phyloP scores from a whole-genome alignment of 2,113 vertebrate species.

The Platysteira castanea region DNA sequence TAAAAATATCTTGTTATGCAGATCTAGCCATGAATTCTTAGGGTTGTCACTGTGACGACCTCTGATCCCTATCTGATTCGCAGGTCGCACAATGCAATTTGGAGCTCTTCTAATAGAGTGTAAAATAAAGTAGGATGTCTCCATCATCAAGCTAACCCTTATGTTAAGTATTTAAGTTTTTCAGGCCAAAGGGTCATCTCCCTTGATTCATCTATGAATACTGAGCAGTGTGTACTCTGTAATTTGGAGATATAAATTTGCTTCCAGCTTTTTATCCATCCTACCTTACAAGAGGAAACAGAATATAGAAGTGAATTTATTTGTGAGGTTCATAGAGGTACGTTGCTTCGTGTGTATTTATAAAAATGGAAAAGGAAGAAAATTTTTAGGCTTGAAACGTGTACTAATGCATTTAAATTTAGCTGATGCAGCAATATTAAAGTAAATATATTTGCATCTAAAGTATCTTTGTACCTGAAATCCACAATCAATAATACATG shows the following conservation, averaged over 20 bases:
- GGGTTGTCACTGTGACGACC: conserved; percentile 23
- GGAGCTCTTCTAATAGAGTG: conserved; percentile 54
- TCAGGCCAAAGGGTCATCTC: background rate
- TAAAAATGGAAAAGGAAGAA: background rate
- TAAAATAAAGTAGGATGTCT: conserved; percentile 45
- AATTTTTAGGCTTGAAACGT: background rate
- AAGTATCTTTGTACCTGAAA: background rate
- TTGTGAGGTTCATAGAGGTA: background rate
- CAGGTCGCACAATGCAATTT: conserved; percentile 45
- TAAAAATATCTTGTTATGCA: conserved; percentile 57
- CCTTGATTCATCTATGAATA: conserved; percentile 26
- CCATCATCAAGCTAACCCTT: conserved; percentile 41
- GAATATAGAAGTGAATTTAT: background rate
- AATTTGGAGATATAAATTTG: background rate
- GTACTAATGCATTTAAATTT: background rate
- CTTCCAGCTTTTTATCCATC: background rate
- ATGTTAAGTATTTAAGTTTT: conserved; percentile 54
- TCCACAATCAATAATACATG: background rate
- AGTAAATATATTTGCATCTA: background rate
- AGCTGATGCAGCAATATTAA: background rate
- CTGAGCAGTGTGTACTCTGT: background rate
- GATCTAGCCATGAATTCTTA: conserved; percentile 28
- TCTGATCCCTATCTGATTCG: conserved; percentile 11
- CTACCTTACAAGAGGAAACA: background rate
- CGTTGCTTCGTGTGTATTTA: background rate